phyloP scores from a whole-genome alignment of 2,113 vertebrate species.

The Cryptomyrus ogoouensis region DNA sequence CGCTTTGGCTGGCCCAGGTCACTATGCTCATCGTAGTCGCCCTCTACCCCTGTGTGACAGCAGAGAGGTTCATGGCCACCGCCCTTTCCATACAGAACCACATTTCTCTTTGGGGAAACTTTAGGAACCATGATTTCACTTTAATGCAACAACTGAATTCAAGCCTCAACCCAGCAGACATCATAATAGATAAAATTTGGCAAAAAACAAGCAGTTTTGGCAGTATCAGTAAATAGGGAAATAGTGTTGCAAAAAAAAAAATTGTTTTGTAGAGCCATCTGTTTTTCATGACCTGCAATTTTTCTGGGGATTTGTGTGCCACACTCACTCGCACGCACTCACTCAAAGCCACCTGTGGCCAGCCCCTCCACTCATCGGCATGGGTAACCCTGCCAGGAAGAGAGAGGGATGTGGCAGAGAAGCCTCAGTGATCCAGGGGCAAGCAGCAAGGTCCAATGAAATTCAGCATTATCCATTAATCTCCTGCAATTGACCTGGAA shows the following conservation, averaged over 20 bases:
- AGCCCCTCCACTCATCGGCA: not conserved
- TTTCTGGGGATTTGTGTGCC: not conserved
- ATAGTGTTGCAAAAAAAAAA: not conserved
- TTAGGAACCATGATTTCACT: not conserved
- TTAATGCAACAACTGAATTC: not conserved
- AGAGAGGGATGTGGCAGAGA: not conserved
- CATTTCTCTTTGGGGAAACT: not conserved
- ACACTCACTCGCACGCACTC: not conserved
- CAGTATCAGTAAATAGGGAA: not conserved
- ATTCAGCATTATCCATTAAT: not conserved
- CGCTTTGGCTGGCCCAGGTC: constrained; percentile 75
- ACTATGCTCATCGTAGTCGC: constrained; percentile 70
- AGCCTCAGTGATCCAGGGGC: not conserved
- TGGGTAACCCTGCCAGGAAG: no score
- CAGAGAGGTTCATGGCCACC: not conserved
- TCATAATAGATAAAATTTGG: not conserved
- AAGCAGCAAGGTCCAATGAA: not conserved
- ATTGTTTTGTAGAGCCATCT: not conserved
- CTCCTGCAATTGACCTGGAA: not conserved
- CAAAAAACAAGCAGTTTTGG: not conserved
- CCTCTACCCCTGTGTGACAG: constrained; percentile 68
- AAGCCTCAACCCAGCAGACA: not conserved
- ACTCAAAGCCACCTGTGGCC: not conserved
- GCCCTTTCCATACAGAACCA: not conserved
- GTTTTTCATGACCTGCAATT: not conserved